These are phyloP conservation scores for Sphaeramia orbicularis DNA, from an alignment of 2,797 vertebrate genomes.

Conservation along the genomic window DNA sequence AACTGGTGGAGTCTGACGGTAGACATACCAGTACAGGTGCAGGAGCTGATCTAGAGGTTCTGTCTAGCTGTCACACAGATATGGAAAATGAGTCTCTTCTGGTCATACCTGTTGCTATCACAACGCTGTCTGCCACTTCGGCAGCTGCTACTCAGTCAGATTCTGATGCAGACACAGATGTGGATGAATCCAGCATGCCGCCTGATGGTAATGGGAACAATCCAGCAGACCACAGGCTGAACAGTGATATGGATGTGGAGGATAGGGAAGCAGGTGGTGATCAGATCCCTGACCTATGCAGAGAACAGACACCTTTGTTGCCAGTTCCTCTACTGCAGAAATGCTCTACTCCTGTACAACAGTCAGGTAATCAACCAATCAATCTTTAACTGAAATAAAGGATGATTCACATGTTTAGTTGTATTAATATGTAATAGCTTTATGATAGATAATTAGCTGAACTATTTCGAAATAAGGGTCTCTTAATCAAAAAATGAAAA, in stretches of 20 bases:
- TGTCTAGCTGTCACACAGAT: conserved; percentile 84
- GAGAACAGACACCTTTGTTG: conserved; percentile 31
- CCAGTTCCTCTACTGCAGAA: conserved; percentile 47
- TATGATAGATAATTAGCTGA: too few relatives aligned
- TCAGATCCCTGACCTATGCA: conserved; percentile 30
- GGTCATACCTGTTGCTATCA: conserved; percentile 14
- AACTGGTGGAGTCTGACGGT: neutral
- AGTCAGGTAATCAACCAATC: conserved; percentile 60
- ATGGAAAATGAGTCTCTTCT: conserved; percentile 59
- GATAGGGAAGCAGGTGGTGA: conserved; percentile 32
- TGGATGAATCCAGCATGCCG: conserved; percentile 24
- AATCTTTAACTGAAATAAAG: neutral
- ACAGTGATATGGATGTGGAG: conserved; percentile 69
- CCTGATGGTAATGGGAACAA: neutral
- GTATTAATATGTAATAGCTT: too few relatives aligned
- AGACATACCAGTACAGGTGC: neutral
- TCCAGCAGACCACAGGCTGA: conserved; percentile 15
- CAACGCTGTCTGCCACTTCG: conserved; percentile 1
- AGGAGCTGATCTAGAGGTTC: conserved; percentile 51
- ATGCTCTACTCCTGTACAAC: conserved; percentile 74
- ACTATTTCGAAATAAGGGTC: too few relatives aligned
- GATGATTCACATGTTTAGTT: too few relatives aligned
- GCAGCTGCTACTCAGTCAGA: conserved; percentile 20
- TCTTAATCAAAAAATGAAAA: too few relatives aligned
- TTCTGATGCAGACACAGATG: conserved; percentile 55